Evolutionary conservation across 2,113 vertebrate species (phyloP).

Genomic region (Archocentrus centrarchus): DNA sequence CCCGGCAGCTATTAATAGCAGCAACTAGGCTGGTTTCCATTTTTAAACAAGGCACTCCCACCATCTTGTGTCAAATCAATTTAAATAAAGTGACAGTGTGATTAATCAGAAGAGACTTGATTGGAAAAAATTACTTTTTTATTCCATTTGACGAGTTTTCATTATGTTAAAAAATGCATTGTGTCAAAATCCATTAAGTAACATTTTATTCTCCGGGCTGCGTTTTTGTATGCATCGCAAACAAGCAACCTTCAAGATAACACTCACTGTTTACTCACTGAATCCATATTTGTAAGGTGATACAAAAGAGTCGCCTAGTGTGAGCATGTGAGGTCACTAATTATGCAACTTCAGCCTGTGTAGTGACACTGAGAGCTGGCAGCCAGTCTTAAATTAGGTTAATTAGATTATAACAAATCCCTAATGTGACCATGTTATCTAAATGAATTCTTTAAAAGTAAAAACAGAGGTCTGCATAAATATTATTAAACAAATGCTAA

Average conservation of each 20-base stretch:
- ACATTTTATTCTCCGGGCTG: background rate
- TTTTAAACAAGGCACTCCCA: slow-evolving; percentile 21
- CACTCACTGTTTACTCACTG: background rate
- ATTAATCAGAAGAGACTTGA: background rate
- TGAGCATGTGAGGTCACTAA: background rate
- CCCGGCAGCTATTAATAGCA: slow-evolving; percentile 53
- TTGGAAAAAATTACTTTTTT: background rate
- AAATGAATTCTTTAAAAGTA: background rate
- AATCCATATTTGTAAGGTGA: background rate
- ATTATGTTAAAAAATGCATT: background rate
- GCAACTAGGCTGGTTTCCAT: slow-evolving; percentile 8
- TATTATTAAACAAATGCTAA: background rate
- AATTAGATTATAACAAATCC: background rate
- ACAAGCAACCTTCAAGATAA: background rate
- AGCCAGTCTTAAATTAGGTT: background rate
- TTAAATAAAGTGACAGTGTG: background rate
- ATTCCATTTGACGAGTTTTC: background rate
- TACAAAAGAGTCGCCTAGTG: background rate
- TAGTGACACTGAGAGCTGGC: background rate
- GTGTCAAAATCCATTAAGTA: background rate
- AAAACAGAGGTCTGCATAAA: background rate
- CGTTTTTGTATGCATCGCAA: background rate
- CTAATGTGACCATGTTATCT: background rate
- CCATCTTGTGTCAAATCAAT: background rate
- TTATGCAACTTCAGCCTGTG: background rate